Conservation (phyloP, 2,113 vertebrate species). For the Eretmochelys imbricata region DNA sequence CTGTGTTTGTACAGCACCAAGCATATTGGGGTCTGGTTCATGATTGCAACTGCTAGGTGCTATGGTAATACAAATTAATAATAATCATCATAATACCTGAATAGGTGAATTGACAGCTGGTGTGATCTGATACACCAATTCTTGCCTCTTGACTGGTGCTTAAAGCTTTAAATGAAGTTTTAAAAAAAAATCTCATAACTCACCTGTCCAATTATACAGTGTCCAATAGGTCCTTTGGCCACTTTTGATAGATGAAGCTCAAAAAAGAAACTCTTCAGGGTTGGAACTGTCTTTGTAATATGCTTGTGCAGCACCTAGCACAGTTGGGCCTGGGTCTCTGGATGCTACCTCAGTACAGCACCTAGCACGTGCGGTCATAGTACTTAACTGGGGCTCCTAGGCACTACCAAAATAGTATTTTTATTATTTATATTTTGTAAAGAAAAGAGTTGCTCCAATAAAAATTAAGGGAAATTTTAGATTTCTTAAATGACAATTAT, state of each 20-base stretch:
- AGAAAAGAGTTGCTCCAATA: background rate
- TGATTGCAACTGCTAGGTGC: no score
- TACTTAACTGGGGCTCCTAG: background rate
- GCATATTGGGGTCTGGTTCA: no score
- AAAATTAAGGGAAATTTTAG: background rate
- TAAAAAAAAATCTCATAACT: background rate
- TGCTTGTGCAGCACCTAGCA: background rate
- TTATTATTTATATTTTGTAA: no score
- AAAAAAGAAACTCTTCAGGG: background rate
- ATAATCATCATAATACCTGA: no score
- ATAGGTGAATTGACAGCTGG: no score
- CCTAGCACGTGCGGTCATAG: accelerated
- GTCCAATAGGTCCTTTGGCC: background rate
- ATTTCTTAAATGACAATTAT: background rate
- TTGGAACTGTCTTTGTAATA: background rate
- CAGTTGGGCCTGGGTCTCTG: background rate
- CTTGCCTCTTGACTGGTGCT: no score
- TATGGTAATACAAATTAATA: no score
- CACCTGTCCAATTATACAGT: background rate
- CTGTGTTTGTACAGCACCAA: no score
- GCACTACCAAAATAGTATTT: background rate
- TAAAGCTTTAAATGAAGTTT: background rate
- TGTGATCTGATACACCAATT: no score
- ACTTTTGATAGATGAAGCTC: background rate
- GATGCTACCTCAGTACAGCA: background rate